Conservation (phyloP, 2,113 vertebrate species). For the Embiotoca jacksoni region DNA sequence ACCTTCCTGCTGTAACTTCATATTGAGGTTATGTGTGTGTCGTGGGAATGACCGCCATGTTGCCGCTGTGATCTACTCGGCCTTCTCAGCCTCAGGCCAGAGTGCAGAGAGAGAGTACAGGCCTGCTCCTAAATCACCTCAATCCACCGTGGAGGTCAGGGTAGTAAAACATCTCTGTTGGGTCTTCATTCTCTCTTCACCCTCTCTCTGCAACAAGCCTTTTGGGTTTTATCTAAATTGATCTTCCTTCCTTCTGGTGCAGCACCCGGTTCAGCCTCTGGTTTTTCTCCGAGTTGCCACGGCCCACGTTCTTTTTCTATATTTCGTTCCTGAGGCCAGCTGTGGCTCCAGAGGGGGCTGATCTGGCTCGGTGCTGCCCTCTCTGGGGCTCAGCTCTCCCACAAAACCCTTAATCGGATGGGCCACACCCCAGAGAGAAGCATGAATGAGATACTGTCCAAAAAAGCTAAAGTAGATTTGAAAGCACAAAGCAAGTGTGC, state of each 20-base stretch:
- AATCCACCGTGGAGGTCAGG: slow-evolving; percentile 14
- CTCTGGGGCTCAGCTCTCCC: slow-evolving; percentile 33
- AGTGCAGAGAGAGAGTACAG: slow-evolving; percentile 28
- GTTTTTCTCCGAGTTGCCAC: slow-evolving; percentile 22
- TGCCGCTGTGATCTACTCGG: slow-evolving; percentile 26
- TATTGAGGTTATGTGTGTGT: slow-evolving; percentile 12
- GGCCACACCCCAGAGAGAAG: slow-evolving; percentile 63
- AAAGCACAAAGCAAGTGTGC: slow-evolving; percentile 20
- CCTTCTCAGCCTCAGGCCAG: background rate
- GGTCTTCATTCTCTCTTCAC: slow-evolving; percentile 1
- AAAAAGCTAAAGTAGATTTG: slow-evolving; percentile 39
- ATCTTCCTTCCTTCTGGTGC: slow-evolving; percentile 30
- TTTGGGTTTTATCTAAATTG: slow-evolving; percentile 36
- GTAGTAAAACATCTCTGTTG: slow-evolving; percentile 31
- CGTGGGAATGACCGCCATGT: background rate
- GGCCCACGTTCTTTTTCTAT: slow-evolving; percentile 40
- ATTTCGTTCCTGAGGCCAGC: slow-evolving; percentile 62
- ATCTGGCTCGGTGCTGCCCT: slow-evolving; percentile 45
- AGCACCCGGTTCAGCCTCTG: slow-evolving; percentile 4
- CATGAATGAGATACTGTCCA: slow-evolving; percentile 41
- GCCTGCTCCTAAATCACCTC: slow-evolving; percentile 28
- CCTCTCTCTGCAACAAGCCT: slow-evolving; percentile 33
- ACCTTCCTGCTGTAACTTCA: background rate
- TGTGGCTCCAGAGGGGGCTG: slow-evolving; percentile 45
- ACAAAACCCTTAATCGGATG: slow-evolving; percentile 56